A percentile compares a stretch with the other conserved stretches of the same genome.
Evolutionary conservation across 2,113 vertebrate species (phyloP).

Genomic region (Austrofundulus limnaeus): DNA sequence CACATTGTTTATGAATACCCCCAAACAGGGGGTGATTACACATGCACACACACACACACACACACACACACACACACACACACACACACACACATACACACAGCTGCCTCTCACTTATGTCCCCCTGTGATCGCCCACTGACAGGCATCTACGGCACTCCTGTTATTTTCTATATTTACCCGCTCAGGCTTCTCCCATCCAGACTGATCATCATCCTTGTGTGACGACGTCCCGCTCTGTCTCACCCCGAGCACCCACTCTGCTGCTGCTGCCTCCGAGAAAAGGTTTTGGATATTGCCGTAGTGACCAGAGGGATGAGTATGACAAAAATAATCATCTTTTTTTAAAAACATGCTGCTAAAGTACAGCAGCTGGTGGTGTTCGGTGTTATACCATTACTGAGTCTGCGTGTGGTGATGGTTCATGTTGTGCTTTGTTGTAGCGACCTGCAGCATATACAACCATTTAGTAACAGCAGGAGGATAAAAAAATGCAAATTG

Average conservation of each 20-base stretch:
- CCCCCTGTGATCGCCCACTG: conserved; percentile 49
- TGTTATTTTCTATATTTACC: conserved; percentile 76
- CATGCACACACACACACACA: conserved; percentile 56
- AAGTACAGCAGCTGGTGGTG: conserved; percentile 64
- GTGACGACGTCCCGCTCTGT: conserved; percentile 39
- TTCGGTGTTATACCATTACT: conserved; percentile 22
- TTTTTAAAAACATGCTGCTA: conserved; percentile 48
- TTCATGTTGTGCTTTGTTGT: background rate
- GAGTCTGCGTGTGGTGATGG: background rate
- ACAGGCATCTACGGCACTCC: conserved; percentile 66
- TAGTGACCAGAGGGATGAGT: conserved; percentile 42
- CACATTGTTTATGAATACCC: conserved; percentile 55
- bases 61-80: conserved; percentile 57
- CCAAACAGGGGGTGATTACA: conserved; percentile 45
- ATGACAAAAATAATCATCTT: conserved; percentile 65
- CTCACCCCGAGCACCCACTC: conserved; percentile 25
- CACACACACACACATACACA: conserved; percentile 34
- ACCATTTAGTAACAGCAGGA: too few relatives aligned
- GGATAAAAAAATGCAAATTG: too few relatives aligned
- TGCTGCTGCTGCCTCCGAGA: conserved; percentile 33
- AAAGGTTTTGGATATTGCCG: conserved; percentile 60
- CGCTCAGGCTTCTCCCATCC: conserved; percentile 44
- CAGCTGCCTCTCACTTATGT: conserved; percentile 68
- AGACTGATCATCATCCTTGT: conserved; percentile 60
- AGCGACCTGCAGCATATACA: background rate